A percentile compares a stretch with the other conserved stretches of the same genome.
These are phyloP conservation scores for Silurus meridionalis DNA, from an alignment of 2,113 vertebrate species.

Conservation along the genomic window DNA sequence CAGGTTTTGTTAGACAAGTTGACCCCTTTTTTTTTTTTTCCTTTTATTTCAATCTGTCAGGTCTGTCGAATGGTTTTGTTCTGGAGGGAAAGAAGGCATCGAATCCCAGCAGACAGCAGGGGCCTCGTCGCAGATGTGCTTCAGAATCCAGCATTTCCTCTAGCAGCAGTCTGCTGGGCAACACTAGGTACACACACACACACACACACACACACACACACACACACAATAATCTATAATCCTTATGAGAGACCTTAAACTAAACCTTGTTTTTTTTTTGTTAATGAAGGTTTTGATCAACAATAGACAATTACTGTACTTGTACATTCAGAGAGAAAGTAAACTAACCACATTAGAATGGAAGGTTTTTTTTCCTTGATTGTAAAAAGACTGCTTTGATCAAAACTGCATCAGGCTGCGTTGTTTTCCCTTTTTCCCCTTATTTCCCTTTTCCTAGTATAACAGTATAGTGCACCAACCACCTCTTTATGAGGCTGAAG, in stretches of 20 bases:
- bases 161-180: conserved; percentile 87
- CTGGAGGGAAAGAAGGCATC: conserved; percentile 74
- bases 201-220: conserved; percentile 5
- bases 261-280: neutral
- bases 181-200: conserved; percentile 76
- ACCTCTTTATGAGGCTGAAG: neutral
- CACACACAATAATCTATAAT: neutral
- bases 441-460: neutral
- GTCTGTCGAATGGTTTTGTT: conserved; percentile 86
- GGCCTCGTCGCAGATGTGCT: conserved; percentile 88
- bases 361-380: too few relatives aligned
- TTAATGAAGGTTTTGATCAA: neutral
- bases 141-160: conserved; percentile 97
- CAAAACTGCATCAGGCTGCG: neutral
- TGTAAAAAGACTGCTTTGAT: neutral
- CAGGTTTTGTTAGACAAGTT: conserved; percentile 23
- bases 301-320: neutral
- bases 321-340: neutral
- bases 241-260: neutral
- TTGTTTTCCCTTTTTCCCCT: neutral
- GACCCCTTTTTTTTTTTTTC: neutral
- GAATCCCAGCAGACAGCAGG: conserved; percentile 73
- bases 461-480: neutral
- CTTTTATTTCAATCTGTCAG: conserved; percentile 63
- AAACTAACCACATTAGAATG: neutral